A percentile compares a stretch with the other conserved stretches of the same genome.
phyloP scores from a whole-genome alignment of 2,888 invertebrate species.

The Melieria picta region DNA sequence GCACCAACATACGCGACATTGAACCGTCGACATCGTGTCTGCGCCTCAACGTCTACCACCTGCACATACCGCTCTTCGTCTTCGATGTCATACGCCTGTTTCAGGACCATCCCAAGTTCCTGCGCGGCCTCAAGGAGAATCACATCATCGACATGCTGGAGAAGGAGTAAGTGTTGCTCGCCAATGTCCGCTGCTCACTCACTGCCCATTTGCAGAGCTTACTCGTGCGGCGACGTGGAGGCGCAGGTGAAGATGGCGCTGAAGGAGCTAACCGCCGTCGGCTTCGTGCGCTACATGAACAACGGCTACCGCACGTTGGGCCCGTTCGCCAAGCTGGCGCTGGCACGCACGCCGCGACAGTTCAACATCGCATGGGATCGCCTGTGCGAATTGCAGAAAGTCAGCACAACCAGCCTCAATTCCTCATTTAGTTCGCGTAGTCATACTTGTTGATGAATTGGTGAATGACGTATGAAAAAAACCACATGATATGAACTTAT shows the following conservation, averaged over 20 bases:
- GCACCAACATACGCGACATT: slow-evolving; percentile 51
- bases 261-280: slow-evolving; percentile 52
- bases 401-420: slow-evolving; percentile 45
- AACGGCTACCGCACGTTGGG: slow-evolving; percentile 63
- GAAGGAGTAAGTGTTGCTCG: slow-evolving; percentile 52
- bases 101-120: slow-evolving; percentile 61
- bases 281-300: slow-evolving; percentile 55
- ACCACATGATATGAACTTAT: too few species aligned
- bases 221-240: slow-evolving; percentile 58
- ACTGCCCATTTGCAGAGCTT: slow-evolving; percentile 49
- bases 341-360: slow-evolving; percentile 56
- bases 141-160: slow-evolving; percentile 57
- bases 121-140: slow-evolving; percentile 53
- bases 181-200: neutral
- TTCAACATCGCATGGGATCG: slow-evolving; percentile 56
- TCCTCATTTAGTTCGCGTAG: slow-evolving; percentile 33
- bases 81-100: slow-evolving; percentile 61
- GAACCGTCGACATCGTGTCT: slow-evolving; percentile 54
- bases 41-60: slow-evolving; percentile 55
- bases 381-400: slow-evolving; percentile 54
- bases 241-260: slow-evolving; percentile 61
- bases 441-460: slow-evolving; percentile 16
- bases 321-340: slow-evolving; percentile 60
- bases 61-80: slow-evolving; percentile 59
- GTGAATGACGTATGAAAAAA: too few species aligned